phyloP scores from a whole-genome alignment of 2,113 vertebrate genomes.

The Phyllopteryx taeniolatus region DNA sequence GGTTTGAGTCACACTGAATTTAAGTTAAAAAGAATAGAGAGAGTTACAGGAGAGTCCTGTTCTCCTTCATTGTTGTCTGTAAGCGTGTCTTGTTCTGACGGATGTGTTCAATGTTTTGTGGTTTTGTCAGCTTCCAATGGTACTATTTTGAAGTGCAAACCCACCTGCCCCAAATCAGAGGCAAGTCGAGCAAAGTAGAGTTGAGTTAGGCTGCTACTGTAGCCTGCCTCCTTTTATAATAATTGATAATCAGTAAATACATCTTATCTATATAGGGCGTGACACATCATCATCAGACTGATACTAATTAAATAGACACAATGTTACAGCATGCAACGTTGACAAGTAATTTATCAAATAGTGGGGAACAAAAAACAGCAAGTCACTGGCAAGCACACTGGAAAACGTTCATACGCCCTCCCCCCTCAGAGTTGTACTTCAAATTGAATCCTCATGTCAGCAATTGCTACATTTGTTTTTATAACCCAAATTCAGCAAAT shows the following conservation, averaged over 20 bases:
- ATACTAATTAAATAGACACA: not conserved
- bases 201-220: not conserved
- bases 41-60: not conserved
- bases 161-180: not conserved
- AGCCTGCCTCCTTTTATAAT: not conserved
- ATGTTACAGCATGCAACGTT: not conserved
- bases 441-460: slow-evolving; percentile 65
- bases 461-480: slow-evolving; percentile 66
- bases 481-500: slow-evolving; percentile 67
- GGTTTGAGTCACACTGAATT: too few relatives aligned
- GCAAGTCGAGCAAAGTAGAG: not conserved
- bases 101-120: not conserved
- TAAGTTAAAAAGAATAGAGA: too few relatives aligned
- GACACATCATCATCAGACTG: not conserved
- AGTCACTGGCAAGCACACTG: not conserved
- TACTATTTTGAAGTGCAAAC: not conserved
- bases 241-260: not conserved
- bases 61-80: not conserved
- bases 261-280: not conserved
- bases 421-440: slow-evolving; percentile 21
- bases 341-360: not conserved
- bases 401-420: not conserved
- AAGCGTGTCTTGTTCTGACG: not conserved
- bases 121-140: not conserved
- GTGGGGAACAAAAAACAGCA: not conserved